These are phyloP conservation scores for Meliscaeva auricollis DNA, from an alignment of 2,888 invertebrate genomes.

Conservation along the genomic window DNA sequence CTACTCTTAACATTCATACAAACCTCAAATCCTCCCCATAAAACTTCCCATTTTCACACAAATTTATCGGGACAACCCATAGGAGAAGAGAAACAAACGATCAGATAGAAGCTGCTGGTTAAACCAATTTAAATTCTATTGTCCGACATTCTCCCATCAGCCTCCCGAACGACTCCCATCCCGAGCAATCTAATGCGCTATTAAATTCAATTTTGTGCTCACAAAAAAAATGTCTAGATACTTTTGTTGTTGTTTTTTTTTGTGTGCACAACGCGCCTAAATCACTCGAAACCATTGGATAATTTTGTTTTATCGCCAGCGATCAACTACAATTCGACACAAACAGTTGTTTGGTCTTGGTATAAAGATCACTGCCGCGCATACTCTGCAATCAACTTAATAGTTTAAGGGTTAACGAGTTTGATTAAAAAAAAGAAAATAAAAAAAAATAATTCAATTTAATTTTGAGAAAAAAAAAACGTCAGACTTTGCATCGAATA, in stretches of 20 bases:
- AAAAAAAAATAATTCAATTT: conserved; percentile 54
- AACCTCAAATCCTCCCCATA: conserved; percentile 48
- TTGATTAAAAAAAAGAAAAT: conserved; percentile 52
- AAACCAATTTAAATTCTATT: conserved; percentile 70
- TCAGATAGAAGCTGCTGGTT: conserved; percentile 52
- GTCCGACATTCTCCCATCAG: conserved; percentile 48
- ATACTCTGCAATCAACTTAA: conserved; percentile 62
- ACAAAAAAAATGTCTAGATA: conserved; percentile 1
- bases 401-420: conserved; percentile 72
- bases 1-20: neutral
- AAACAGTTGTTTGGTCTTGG: neutral
- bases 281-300: conserved; percentile 34
- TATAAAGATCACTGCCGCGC: conserved; percentile 12
- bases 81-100: neutral
- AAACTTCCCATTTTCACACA: conserved; percentile 51
- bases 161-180: conserved; percentile 30
- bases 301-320: conserved; percentile 14
- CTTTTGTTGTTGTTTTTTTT: neutral
- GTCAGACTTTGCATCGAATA: conserved; percentile 27
- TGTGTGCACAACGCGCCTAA: conserved; percentile 21
- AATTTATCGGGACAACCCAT: neutral
- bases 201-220: conserved; percentile 67
- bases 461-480: conserved; percentile 41
- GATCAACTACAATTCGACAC: conserved; percentile 31
- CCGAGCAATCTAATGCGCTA: conserved; percentile 67